These are phyloP conservation scores for Helogale parvula DNA, from an alignment of 2,113 vertebrate genomes.

Conservation along the genomic window DNA sequence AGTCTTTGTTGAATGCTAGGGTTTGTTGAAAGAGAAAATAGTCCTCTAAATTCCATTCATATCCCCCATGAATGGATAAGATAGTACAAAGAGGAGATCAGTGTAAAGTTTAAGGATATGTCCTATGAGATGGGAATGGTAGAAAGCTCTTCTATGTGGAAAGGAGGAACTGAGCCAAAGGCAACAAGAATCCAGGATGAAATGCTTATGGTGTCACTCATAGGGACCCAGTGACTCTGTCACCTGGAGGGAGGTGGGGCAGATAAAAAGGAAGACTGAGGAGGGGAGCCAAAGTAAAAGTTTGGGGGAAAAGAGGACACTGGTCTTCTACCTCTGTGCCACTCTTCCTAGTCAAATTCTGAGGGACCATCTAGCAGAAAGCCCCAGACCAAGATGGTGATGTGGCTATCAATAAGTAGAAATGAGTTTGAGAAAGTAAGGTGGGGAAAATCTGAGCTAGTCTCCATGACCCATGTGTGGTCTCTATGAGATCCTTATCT, in stretches of 20 bases:
- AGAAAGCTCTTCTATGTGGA: background rate
- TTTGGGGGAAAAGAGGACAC: background rate
- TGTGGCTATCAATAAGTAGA: background rate
- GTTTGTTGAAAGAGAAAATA: background rate
- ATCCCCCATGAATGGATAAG: background rate
- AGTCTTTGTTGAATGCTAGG: background rate
- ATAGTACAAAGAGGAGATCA: background rate
- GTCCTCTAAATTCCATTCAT: background rate
- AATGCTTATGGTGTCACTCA: background rate
- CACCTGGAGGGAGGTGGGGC: background rate
- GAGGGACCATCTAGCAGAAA: background rate
- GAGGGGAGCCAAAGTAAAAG: background rate
- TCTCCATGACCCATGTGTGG: background rate
- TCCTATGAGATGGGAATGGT: background rate
- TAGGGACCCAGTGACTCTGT: background rate
- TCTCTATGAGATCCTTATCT: no score
- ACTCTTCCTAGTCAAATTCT: background rate
- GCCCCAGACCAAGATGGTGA: background rate
- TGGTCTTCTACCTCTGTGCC: background rate
- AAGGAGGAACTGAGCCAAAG: background rate
- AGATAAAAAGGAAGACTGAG: background rate
- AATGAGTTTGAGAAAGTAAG: background rate
- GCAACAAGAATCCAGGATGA: background rate
- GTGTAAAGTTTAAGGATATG: background rate
- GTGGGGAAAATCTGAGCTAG: background rate